These are phyloP conservation scores for Pangasius sanitwongsei DNA, from an alignment of 2,797 vertebrate genomes.

Conservation along the genomic window DNA sequence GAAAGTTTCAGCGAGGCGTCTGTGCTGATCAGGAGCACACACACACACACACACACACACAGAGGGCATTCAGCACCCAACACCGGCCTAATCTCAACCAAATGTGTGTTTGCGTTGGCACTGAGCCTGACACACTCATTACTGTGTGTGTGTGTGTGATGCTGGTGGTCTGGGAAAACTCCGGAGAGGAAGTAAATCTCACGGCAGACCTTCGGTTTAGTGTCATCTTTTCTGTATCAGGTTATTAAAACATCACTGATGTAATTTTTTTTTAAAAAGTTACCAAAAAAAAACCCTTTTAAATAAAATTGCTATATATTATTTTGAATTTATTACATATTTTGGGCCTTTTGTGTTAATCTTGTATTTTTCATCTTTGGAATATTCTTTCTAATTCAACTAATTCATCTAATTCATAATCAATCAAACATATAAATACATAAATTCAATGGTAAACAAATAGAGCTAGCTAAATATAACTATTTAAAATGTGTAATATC, in stretches of 20 bases:
- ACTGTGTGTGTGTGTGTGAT: slow-evolving; percentile 5
- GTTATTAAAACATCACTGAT: neutral
- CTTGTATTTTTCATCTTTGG: no score
- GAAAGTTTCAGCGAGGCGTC: slow-evolving; percentile 67
- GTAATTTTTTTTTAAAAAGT: no score
- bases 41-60: slow-evolving; percentile 49
- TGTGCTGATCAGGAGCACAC: slow-evolving; percentile 60
- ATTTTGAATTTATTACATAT: no score
- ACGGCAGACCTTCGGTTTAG: slow-evolving; percentile 7
- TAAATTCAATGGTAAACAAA: no score
- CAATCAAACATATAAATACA: neutral
- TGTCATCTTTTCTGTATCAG: slow-evolving; percentile 29
- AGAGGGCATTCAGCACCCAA: slow-evolving; percentile 43
- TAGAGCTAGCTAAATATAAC: no score
- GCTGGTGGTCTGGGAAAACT: slow-evolving; percentile 15
- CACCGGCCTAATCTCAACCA: slow-evolving; percentile 63
- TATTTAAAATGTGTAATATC: no score
- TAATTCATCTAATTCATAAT: no score
- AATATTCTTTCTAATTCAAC: no score
- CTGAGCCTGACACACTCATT: slow-evolving; percentile 43
- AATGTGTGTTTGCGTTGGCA: slow-evolving; percentile 65
- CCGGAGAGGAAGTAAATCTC: neutral
- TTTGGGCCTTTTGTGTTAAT: no score
- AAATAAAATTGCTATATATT: no score
- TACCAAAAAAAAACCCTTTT: no score